Conservation (phyloP, 2,113 vertebrate species). For the Urocynchramus pylzowi region DNA sequence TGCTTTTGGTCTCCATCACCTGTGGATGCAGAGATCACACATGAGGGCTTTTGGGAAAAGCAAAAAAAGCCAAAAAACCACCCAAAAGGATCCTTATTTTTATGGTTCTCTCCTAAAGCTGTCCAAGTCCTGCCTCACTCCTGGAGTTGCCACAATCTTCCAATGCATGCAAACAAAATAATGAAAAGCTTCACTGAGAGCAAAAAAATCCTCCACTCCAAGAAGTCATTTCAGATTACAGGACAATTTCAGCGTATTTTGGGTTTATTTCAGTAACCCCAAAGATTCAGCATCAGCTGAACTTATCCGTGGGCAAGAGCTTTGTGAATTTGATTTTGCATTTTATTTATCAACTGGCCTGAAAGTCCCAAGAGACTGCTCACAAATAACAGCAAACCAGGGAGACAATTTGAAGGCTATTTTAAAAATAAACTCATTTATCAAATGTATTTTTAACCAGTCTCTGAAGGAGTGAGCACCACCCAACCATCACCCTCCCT, state of each 20-base stretch:
- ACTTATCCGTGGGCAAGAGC: accelerated
- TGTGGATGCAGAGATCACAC: constrained; percentile 54
- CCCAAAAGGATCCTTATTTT: neutral
- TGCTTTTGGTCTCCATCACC: constrained; percentile 99
- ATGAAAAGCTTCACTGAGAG: neutral
- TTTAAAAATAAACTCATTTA: neutral
- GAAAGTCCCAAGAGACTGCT: neutral
- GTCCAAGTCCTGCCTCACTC: neutral
- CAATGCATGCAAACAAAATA: neutral
- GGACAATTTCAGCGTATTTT: neutral
- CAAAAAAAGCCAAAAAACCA: neutral
- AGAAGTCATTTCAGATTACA: neutral
- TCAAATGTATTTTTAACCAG: neutral
- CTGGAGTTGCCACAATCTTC: neutral
- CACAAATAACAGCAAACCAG: neutral
- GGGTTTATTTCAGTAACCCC: neutral
- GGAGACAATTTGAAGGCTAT: neutral
- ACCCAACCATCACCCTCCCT: too few species aligned
- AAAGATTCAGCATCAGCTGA: neutral
- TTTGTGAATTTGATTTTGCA: neutral
- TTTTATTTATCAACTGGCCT: neutral
- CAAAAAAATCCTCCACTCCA: neutral
- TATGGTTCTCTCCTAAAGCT: neutral
- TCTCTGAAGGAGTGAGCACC: neutral
- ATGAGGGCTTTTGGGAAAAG: neutral